Evolutionary conservation across 1,140 invertebrate genomes (phyloP).

Genomic region (Drosophila pandora): DNA sequence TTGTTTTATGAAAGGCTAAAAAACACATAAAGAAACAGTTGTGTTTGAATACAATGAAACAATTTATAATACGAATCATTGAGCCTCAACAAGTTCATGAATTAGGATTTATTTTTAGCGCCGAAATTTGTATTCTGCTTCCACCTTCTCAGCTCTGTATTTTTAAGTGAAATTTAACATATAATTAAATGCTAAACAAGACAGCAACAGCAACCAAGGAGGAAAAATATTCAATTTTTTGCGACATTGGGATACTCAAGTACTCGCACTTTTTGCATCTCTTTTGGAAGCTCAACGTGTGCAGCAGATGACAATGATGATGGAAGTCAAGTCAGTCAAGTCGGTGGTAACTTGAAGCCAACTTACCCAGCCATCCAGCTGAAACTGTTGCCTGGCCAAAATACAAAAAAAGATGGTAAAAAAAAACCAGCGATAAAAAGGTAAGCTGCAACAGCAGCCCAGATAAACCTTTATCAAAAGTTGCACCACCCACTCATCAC

Average conservation of each 20-base stretch:
- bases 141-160: slow-evolving; percentile 14
- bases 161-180: slow-evolving; percentile 34
- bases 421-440: not conserved
- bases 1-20: not conserved
- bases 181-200: slow-evolving; percentile 53
- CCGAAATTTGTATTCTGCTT: too few relatives aligned
- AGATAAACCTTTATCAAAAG: slow-evolving; percentile 61
- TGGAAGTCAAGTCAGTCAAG: slow-evolving; percentile 63
- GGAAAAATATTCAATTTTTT: slow-evolving; percentile 34
- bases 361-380: slow-evolving; percentile 41
- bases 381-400: slow-evolving; percentile 49
- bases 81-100: too few relatives aligned
- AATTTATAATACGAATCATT: too few relatives aligned
- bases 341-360: slow-evolving; percentile 61
- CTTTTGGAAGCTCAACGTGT: slow-evolving; percentile 2
- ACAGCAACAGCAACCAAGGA: too few relatives aligned
- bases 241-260: slow-evolving; percentile 13
- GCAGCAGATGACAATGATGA: slow-evolving; percentile 36
- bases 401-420: not conserved
- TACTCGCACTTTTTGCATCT: slow-evolving; percentile 16
- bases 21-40: not conserved
- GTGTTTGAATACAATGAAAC: too few relatives aligned
- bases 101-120: too few relatives aligned
- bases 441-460: slow-evolving; percentile 31
- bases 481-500: slow-evolving; percentile 13